Conservation (phyloP, 2,797 vertebrate genomes). For the Sarcophilus harrisii region DNA sequence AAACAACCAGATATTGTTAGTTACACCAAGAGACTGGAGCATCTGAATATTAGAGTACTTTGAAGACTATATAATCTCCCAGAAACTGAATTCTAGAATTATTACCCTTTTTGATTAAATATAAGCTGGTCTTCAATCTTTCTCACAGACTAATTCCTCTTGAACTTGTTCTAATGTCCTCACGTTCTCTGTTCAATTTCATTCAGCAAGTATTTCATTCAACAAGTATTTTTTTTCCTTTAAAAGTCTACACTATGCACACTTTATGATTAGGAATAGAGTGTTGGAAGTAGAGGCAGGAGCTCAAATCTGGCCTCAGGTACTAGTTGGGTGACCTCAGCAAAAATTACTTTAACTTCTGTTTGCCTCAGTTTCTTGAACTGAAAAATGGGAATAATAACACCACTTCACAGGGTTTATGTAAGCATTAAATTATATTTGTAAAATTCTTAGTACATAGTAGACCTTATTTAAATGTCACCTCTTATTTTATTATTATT, state of each 20-base stretch:
- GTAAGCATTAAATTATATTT: background rate
- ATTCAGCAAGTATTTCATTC: background rate
- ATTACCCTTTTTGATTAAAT: background rate
- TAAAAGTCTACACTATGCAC: background rate
- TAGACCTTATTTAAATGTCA: background rate
- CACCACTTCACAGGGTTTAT: background rate
- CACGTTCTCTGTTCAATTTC: background rate
- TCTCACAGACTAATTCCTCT: background rate
- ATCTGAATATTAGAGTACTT: background rate
- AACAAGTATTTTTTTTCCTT: background rate
- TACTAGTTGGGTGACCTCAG: background rate
- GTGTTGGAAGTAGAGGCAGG: background rate
- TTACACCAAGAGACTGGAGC: background rate
- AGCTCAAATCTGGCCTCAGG: background rate
- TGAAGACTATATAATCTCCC: background rate
- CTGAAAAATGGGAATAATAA: background rate
- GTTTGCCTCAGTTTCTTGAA: background rate
- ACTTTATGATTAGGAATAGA: background rate
- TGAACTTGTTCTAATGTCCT: background rate
- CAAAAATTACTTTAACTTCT: background rate
- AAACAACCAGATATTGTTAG: background rate
- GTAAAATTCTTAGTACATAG: background rate
- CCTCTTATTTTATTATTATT: background rate
- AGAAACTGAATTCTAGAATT: background rate
- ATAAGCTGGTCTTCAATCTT: background rate